These are phyloP conservation scores for Psix sp. DNA, from an alignment of 1,140 invertebrate species.

Conservation along the genomic window DNA sequence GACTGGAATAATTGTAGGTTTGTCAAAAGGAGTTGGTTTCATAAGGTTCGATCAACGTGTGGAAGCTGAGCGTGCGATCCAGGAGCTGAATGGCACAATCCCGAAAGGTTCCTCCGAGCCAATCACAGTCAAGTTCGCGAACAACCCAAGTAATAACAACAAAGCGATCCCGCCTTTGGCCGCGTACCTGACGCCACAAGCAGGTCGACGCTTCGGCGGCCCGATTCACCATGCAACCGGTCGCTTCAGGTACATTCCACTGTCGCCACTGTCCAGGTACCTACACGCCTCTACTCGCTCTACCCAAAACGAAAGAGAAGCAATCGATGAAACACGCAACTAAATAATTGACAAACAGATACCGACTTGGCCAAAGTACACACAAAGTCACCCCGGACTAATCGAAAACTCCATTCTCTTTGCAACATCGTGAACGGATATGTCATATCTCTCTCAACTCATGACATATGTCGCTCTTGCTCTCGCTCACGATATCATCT, in stretches of 20 bases:
- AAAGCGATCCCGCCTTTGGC: conserved; percentile 94
- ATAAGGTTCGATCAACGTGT: conserved; percentile 98
- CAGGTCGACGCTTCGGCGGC: conserved; percentile 89
- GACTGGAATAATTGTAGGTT: conserved; percentile 79
- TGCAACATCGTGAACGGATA: conserved; percentile 47
- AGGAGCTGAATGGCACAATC: conserved; percentile 97
- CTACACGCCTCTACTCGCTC: conserved; percentile 79
- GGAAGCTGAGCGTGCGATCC: conserved; percentile 98
- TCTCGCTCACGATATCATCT: conserved; percentile 54
- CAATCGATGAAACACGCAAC: conserved; percentile 54
- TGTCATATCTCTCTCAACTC: conserved; percentile 33
- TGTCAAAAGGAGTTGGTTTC: conserved; percentile 99
- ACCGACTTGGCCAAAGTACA: too few relatives aligned
- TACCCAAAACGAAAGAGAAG: conserved; percentile 71
- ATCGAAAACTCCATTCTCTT: conserved; percentile 6
- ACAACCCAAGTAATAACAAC: conserved; percentile 97
- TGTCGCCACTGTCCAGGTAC: conserved; percentile 83
- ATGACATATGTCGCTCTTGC: conserved; percentile 43
- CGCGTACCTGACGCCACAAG: conserved; percentile 92
- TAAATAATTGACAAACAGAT: conserved; percentile 26
- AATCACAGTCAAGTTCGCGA: conserved; percentile 99
- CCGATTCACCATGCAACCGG: conserved; percentile 95
- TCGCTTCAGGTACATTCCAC: conserved; percentile 91
- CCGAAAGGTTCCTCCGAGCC: conserved; percentile 97
- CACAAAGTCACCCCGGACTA: background rate